Conservation (phyloP, 2,113 vertebrate genomes). For the Oryzias javanicus region DNA sequence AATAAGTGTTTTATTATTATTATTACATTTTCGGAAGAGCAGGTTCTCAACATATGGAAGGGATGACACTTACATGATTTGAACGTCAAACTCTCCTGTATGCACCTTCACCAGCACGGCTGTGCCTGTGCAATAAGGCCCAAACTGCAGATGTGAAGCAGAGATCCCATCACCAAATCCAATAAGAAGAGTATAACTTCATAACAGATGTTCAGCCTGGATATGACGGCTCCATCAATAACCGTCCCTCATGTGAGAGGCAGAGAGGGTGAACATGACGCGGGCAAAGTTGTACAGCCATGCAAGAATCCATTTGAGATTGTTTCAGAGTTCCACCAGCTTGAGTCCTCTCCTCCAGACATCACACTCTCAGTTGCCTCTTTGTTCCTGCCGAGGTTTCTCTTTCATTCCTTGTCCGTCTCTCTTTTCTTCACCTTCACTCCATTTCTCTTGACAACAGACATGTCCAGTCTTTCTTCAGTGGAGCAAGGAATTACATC, state of each 20-base stretch:
- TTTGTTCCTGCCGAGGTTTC: slow-evolving; percentile 40
- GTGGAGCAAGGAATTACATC: slow-evolving; percentile 72
- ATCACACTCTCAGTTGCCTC: slow-evolving; percentile 2
- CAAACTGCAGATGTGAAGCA: slow-evolving; percentile 60
- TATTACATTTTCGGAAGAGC: slow-evolving; percentile 10
- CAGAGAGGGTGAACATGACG: slow-evolving; percentile 47
- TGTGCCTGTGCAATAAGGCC: slow-evolving; percentile 53
- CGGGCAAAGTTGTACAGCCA: slow-evolving; percentile 61
- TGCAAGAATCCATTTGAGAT: slow-evolving; percentile 54
- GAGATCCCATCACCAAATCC: slow-evolving; percentile 68
- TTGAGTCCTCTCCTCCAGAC: slow-evolving; percentile 27
- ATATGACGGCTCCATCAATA: slow-evolving; percentile 78
- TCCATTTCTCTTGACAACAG: slow-evolving; percentile 47
- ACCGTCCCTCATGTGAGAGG: slow-evolving; percentile 66
- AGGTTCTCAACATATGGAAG: slow-evolving; percentile 6
- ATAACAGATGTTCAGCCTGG: slow-evolving; percentile 75
- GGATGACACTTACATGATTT: slow-evolving; percentile 10
- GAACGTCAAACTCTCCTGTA: slow-evolving; percentile 12
- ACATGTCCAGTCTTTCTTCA: slow-evolving; percentile 71
- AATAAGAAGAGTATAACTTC: slow-evolving; percentile 73
- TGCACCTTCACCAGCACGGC: slow-evolving; percentile 21
- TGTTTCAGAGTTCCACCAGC: slow-evolving; percentile 59
- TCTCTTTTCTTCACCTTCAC: slow-evolving; percentile 43
- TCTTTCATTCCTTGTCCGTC: slow-evolving; percentile 36
- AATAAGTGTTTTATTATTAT: slow-evolving; percentile 21